phyloP scores from a whole-genome alignment of 2,797 vertebrate genomes.

The Sebastes nivosus region DNA sequence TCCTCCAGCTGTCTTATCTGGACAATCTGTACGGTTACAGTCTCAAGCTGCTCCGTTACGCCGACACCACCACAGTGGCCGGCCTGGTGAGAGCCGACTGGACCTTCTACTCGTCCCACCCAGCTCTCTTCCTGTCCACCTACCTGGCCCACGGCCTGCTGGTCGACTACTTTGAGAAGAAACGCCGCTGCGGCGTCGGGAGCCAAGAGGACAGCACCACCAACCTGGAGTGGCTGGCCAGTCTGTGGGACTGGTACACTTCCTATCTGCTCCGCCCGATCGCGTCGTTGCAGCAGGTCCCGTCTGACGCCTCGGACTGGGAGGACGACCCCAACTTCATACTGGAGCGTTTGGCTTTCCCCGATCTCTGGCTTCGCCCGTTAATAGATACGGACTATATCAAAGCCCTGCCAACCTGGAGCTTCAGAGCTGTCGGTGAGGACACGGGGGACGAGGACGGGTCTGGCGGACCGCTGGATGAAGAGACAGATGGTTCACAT shows the following conservation, averaged over 20 bases:
- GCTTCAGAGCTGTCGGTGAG: slow-evolving; percentile 74
- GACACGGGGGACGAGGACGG: slow-evolving; percentile 53
- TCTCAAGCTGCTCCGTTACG: slow-evolving; percentile 93
- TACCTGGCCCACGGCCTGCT: slow-evolving; percentile 95
- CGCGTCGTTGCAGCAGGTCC: slow-evolving; percentile 90
- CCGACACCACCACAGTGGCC: slow-evolving; percentile 93
- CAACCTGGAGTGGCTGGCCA: slow-evolving; percentile 96
- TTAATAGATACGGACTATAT: slow-evolving; percentile 95
- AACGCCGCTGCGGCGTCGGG: slow-evolving; percentile 80
- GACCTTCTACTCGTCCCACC: slow-evolving; percentile 98
- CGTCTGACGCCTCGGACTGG: slow-evolving; percentile 91
- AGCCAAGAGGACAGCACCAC: slow-evolving; percentile 90
- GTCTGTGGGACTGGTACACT: slow-evolving; percentile 98
- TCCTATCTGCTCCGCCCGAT: slow-evolving; percentile 96
- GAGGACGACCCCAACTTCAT: slow-evolving; percentile 93
- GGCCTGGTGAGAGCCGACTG: slow-evolving; percentile 95
- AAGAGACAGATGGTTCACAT: slow-evolving; percentile 20
- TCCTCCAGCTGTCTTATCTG: slow-evolving; percentile 95
- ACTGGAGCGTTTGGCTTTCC: slow-evolving; percentile 93
- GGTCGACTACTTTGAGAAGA: slow-evolving; percentile 98
- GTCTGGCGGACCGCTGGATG: not conserved
- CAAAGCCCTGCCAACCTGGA: slow-evolving; percentile 92
- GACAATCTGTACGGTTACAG: slow-evolving; percentile 95
- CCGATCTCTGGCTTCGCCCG: slow-evolving; percentile 96
- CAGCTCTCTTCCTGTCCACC: slow-evolving; percentile 94